Percentiles rank a stretch among this genome's conserved stretches.
Evolutionary conservation across 1,140 invertebrate species (phyloP).

Genomic region (Drosophila tropicalis): DNA sequence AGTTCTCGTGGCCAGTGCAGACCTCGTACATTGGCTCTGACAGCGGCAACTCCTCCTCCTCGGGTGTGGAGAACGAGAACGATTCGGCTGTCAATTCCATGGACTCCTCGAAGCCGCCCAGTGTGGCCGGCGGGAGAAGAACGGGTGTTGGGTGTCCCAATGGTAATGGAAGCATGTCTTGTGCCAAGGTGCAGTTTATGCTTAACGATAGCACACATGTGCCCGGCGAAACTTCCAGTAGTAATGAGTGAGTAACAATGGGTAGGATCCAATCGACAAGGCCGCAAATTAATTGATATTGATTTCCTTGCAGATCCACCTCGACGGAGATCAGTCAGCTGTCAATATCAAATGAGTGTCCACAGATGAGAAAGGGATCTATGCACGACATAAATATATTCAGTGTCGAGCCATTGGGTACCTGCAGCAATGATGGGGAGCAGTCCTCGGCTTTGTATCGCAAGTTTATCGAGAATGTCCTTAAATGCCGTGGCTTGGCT

Average conservation of each 20-base stretch:
- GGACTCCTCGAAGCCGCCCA: conserved; percentile 73
- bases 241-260: conserved; percentile 66
- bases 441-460: conserved; percentile 82
- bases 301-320: conserved; percentile 54
- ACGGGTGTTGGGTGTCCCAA: conserved; percentile 23
- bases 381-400: conserved; percentile 82
- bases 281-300: neutral
- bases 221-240: conserved; percentile 76
- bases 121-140: conserved; percentile 35
- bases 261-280: neutral
- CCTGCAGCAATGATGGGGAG: conserved; percentile 64
- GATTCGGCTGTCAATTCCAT: conserved; percentile 77
- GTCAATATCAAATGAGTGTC: conserved; percentile 66
- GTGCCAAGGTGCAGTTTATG: conserved; percentile 73
- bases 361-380: conserved; percentile 64
- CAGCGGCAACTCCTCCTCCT: conserved; percentile 74
- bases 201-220: conserved; percentile 71
- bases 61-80: conserved; percentile 71
- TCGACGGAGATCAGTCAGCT: conserved; percentile 77
- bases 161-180: conserved; percentile 50
- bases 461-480: conserved; percentile 93
- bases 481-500: conserved; percentile 92
- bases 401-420: conserved; percentile 73
- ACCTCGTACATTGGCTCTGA: conserved; percentile 68
- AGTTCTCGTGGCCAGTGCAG: conserved; percentile 80